Conservation (phyloP, 2,888 invertebrate genomes). For the Ommatoiulus sabulosus region DNA sequence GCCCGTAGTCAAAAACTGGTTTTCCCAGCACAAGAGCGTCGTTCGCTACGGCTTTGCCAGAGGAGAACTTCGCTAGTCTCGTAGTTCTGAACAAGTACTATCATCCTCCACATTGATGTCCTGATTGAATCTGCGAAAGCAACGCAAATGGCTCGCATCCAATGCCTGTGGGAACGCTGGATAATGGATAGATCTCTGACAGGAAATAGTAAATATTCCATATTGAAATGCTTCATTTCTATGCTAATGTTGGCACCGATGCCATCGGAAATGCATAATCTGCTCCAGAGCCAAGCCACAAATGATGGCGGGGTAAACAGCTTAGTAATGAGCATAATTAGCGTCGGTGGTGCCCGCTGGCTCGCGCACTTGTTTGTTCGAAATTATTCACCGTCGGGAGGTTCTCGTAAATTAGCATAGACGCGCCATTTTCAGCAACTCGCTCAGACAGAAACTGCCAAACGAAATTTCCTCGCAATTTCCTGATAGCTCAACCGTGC, state of each 20-base stretch:
- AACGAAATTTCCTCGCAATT: slow-evolving; percentile 36
- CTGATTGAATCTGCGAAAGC: not conserved
- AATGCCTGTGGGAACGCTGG: not conserved
- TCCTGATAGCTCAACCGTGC: slow-evolving; percentile 8
- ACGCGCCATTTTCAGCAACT: slow-evolving; percentile 7
- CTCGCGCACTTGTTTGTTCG: not conserved
- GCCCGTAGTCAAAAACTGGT: too few relatives aligned
- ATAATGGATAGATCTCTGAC: not conserved
- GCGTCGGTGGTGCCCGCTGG: slow-evolving; percentile 43
- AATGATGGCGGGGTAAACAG: slow-evolving; percentile 32
- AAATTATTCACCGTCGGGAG: slow-evolving; percentile 39
- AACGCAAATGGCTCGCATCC: not conserved
- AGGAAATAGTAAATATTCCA: slow-evolving; percentile 43
- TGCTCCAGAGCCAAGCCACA: slow-evolving; percentile 34
- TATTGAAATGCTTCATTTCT: slow-evolving; percentile 21
- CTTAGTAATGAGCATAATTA: slow-evolving; percentile 43
- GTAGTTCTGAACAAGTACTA: too few relatives aligned
- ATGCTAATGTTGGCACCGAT: slow-evolving; percentile 23
- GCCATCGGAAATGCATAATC: slow-evolving; percentile 18
- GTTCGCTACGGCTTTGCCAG: too few relatives aligned
- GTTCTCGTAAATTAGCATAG: not conserved
- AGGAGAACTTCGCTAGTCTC: too few relatives aligned
- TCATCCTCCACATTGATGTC: too few relatives aligned
- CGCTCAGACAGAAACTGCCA: slow-evolving; percentile 22
- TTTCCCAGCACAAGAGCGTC: too few relatives aligned